Evolutionary conservation across 2,888 invertebrate genomes (phyloP), one percentile per base, ranked within the genome.

Genomic region (Autographa pulchrina): DNA sequence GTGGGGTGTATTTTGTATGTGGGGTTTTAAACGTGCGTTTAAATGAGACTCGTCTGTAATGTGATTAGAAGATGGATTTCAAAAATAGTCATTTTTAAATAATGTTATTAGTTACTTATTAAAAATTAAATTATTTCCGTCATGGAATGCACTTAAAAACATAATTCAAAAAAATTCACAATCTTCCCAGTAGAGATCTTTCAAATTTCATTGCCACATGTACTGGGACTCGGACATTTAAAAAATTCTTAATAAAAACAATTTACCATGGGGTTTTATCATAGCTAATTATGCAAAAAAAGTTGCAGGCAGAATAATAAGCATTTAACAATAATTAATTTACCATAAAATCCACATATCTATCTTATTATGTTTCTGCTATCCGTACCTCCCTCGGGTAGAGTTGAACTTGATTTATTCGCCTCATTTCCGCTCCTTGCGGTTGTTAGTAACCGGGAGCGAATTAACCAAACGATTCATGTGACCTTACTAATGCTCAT

Each of bases 331-430:
- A 0, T 11, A 38, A 9, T 11, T 11, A 8, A 38, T 38, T 38
- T 38, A 11, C 38, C 0, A 38, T 0, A 48, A 48, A 43, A 48
- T 48, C 48, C n/a, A 65, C 56, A 41, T 31, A 66, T 32, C 52
- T 38, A 14, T 58, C 65, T 25, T 25, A 64, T n/a, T 60, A 73
- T 63, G 61, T 86, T 77, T 89, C 48, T 92, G 90, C 88, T 0
- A 71, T 82, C 91, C 69, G 74, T 94, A 91, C 90, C 74, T 88
- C 92, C 91, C 89, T 72, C 67, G 92, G 92, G 92, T 77, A 77
- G 90, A 91, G 91, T 92, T 92, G 90, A 89, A 87, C 86, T 88
- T 94, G 94, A 94, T 94, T 94, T 94, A 94, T 94, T 89, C 89
- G 87, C 86, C 88, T 92, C 92, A 92, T 94, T 94, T 94, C 92